Evolutionary conservation across 2,113 vertebrate genomes (phyloP).

Genomic region (Festucalex cinctus): DNA sequence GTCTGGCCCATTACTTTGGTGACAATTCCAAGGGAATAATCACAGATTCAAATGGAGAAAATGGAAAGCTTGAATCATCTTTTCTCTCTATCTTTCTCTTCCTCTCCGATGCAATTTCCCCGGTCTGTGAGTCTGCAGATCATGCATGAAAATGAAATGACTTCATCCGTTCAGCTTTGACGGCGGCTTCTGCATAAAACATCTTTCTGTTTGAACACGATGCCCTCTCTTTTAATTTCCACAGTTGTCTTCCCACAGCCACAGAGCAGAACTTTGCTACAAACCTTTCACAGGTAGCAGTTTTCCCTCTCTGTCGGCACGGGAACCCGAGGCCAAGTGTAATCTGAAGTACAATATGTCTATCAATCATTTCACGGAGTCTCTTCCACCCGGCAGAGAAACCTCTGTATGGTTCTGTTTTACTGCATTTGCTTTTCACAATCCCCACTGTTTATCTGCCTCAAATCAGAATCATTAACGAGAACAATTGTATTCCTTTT

Average conservation of each 20-base stretch:
- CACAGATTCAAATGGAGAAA: conserved; percentile 55
- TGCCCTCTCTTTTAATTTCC: conserved; percentile 67
- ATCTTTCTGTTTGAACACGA: conserved; percentile 70
- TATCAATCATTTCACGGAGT: conserved; percentile 16
- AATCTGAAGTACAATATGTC: conserved; percentile 6
- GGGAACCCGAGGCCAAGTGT: conserved; percentile 23
- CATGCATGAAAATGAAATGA: conserved; percentile 77
- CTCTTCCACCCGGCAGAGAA: conserved; percentile 13
- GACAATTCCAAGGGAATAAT: conserved; percentile 61
- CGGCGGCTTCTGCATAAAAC: conserved; percentile 71
- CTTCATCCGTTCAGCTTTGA: conserved; percentile 66
- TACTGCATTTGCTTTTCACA: conserved; percentile 34
- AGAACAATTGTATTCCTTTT: neutral
- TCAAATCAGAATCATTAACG: neutral
- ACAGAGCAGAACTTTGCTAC: conserved; percentile 29
- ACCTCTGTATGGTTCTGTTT: conserved; percentile 25
- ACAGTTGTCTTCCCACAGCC: conserved; percentile 49
- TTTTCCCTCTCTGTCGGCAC: conserved; percentile 43
- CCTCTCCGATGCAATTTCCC: conserved; percentile 61
- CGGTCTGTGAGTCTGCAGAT: conserved; percentile 64
- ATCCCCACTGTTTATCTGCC: conserved; percentile 25
- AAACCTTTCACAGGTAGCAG: conserved; percentile 20
- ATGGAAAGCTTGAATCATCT: conserved; percentile 34
- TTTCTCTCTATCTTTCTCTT: conserved; percentile 41
- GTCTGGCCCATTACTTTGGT: conserved; percentile 51